phyloP scores from a whole-genome alignment of 1,140 invertebrate genomes.

The Coelopa frigida region DNA sequence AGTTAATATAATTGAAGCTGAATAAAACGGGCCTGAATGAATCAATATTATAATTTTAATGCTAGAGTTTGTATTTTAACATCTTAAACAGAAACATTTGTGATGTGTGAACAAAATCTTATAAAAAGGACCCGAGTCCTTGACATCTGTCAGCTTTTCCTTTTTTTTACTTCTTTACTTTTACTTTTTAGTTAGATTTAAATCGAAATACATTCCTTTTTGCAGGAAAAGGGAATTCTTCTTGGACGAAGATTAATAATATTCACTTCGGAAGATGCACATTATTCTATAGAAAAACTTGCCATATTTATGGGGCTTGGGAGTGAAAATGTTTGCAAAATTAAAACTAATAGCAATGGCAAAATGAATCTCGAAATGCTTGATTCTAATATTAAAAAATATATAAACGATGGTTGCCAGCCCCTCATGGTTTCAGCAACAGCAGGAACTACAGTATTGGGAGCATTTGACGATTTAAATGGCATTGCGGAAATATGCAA shows the following conservation, averaged over 20 bases:
- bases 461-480: slow-evolving; percentile 83
- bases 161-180: too few species aligned
- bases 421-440: slow-evolving; percentile 91
- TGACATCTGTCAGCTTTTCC: too few species aligned
- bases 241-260: slow-evolving; percentile 60
- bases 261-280: slow-evolving; percentile 83
- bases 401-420: slow-evolving; percentile 57
- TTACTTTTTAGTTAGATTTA: too few species aligned
- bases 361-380: slow-evolving; percentile 79
- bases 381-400: slow-evolving; percentile 60
- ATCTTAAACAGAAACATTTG: too few species aligned
- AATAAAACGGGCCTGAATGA: too few species aligned
- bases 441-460: slow-evolving; percentile 71
- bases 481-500: slow-evolving; percentile 74
- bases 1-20: too few species aligned
- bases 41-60: too few species aligned
- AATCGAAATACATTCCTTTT: slow-evolving; percentile 32
- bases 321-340: too few species aligned
- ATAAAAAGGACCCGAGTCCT: too few species aligned
- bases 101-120: too few species aligned
- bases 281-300: slow-evolving; percentile 87
- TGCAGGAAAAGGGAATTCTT: slow-evolving; percentile 60
- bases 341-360: slow-evolving; percentile 64
- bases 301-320: slow-evolving; percentile 73
- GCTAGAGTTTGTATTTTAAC: too few species aligned